phyloP scores from a whole-genome alignment of 2,797 vertebrate genomes.

The Poeciliopsis turneri region DNA sequence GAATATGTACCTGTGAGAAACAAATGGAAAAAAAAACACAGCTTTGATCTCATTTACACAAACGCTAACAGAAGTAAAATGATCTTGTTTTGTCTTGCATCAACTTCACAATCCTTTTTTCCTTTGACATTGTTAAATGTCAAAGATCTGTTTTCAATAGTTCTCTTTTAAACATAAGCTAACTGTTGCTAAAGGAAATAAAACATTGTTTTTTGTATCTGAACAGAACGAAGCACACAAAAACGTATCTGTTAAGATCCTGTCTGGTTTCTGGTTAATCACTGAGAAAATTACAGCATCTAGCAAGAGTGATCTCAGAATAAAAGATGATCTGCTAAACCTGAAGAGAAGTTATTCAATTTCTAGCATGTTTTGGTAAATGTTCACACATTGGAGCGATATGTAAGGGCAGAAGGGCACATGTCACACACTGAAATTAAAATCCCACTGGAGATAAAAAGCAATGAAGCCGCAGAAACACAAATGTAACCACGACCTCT shows the following conservation, averaged over 20 bases:
- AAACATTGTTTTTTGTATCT: neutral
- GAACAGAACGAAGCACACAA: neutral
- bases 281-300: slow-evolving; percentile 11
- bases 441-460: neutral
- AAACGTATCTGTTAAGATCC: neutral
- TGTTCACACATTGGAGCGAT: slow-evolving; percentile 24
- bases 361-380: slow-evolving; percentile 14
- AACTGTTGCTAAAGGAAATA: neutral
- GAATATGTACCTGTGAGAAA: neutral
- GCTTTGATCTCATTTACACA: neutral
- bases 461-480: neutral
- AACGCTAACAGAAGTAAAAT: slow-evolving; percentile 1
- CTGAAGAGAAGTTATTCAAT: slow-evolving; percentile 21
- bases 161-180: neutral
- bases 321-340: slow-evolving; percentile 24
- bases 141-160: slow-evolving; percentile 52
- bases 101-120: slow-evolving; percentile 23
- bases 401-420: slow-evolving; percentile 15
- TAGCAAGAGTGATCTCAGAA: neutral
- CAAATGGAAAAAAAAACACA: neutral
- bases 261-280: slow-evolving; percentile 12
- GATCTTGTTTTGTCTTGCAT: neutral
- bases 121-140: slow-evolving; percentile 52
- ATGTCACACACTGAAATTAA: neutral
- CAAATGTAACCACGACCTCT: neutral